Evolutionary conservation across 2,888 invertebrate genomes (phyloP), one percentile per base, ranked within the genome.

Genomic region (Cerceris rybyensis): DNA sequence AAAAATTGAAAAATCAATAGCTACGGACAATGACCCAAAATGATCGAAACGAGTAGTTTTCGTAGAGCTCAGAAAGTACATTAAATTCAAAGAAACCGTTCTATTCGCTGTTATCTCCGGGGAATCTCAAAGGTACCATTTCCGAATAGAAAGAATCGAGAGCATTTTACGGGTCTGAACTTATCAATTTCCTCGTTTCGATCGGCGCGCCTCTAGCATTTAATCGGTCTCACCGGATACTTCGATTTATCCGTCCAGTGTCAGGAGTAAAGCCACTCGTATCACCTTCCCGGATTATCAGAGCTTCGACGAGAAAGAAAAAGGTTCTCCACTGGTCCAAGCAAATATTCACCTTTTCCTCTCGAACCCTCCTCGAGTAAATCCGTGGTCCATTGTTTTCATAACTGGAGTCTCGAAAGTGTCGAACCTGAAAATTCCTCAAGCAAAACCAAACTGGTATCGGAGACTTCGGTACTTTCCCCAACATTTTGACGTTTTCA

Each of bases 291-390:
- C 76, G 80, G 87, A 88, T 88, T 87, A 88, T 77, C 81, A 78
- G 70, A 82, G 81, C 75, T 83, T 67, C 70, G 78, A 72, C 11
- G 9, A 43, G 9, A 4, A 7, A 11, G 41, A 11, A 55, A 52
- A 14, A 5, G 11, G 59, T 57, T 61, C 42, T 60, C 41, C 58
- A 55, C 39, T 66, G 72, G 55, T 60, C 70, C 82, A 81, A 83
- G 87, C 86, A 88, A 89, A 89, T 88, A 89, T 87, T 88, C 85
- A 68, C 16, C 76, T 74, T 74, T 82, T 83, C 81, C 77, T 84
- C 85, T 82, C 60, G 11, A 43, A 61, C 16, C 46, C 46, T 16
- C 64, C 16, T 43, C 60, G 75, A 70, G 60, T 67, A 67, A 71
- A 49, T 9, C 63, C 69, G 66, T 73, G 65, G 78, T 28, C 28